Base-by-base conservation (phyloP, 2,797 vertebrate species). In the Muscicapa comitata region DNA sequence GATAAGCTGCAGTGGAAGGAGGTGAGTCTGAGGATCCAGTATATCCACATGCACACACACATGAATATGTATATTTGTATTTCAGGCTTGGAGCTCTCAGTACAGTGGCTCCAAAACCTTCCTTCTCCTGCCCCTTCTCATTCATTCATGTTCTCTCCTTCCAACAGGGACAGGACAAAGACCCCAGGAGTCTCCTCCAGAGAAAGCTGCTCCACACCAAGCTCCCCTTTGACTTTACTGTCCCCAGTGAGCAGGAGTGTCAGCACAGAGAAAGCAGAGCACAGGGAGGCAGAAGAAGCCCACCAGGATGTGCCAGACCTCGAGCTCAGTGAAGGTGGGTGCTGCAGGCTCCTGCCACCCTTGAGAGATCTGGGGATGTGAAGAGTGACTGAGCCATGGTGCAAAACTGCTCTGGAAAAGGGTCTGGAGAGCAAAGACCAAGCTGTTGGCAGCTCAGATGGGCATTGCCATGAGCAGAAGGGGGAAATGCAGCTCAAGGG, bases 121-220 rank as follows among this genome's bases (percentile, higher is more conserved):
- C 28, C 19, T 20, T 72, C 65, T 86, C 35, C 58, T 76, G 35
- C 35, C 29, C 16, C 17, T 87, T 84, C 76, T 57, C 42, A 14
- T 31, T 40, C 24, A 29, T 63, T 76, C 12, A 1, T 26, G 15
- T 48, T 25, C 47, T 58, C 55, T 82, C 24, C 35, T 77, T 77
- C 74, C 85, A 61, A 51, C 43, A 96, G 98, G 55, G 97, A 97
- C 43, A 97, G 70, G 53, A 67, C 82, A 58, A 96, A 88, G 71
- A 61, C 82, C 7, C 50, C 92, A 33, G 94, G 75, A 86, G 65
- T 50, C 37, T 55, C 26, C 3, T 51, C 95, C 88, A 97, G 93
- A 79, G 98, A 98, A 75, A 91, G 75, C 31, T 67, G 66, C 74
- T 90, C 88, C 14, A 82, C 83, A 4, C 59, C 96, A 17, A 68